Evolutionary conservation across 2,888 invertebrate species (phyloP), one percentile per base, ranked within the genome.

Genomic region (Monopis laevigella): DNA sequence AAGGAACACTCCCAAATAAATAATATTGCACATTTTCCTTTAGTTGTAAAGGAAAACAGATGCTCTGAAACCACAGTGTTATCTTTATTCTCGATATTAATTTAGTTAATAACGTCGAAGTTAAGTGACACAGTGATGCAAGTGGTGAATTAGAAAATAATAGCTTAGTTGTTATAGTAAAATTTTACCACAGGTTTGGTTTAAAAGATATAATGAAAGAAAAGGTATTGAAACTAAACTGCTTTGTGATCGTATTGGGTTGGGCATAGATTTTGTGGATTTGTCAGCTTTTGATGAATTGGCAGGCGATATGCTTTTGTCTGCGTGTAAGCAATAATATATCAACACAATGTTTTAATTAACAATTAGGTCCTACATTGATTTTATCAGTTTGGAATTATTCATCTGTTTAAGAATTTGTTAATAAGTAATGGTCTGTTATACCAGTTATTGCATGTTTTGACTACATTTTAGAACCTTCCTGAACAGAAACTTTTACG

Each of bases 41-140:
- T 52, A 59, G 10, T 44, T 44, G 52, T 58, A 72, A 75, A 70
- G 73, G 65, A 65, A 62, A 49, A 54, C 57, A 67, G 64, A 59
- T 73, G 72, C 56, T 48, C n/a, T n/a, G n/a, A n/a, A n/a, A n/a
- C n/a, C n/a, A n/a, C n/a, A n/a, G n/a, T n/a, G n/a, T 45, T 46
- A 40, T 40, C 42, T 39, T 40, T 13, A 32, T 72, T 77, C 74
- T 58, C 75, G 74, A 68, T 60, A 54, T 75, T 78, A 77, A 66
- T 75, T 59, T 45, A 44, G 73, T 74, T 75, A 78, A 71, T 67
- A 66, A 60, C 78, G 75, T 63, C 52, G 73, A 73, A 57, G 66
- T 51, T 39, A 19, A 30, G 12, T 3, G n/a, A 14, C 29, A 4
- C 10, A 10, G 6, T 34, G 14, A n/a, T 34, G 14, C 10, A 16